Percentiles rank a stretch among this genome's conserved stretches.
Evolutionary conservation across 2,797 vertebrate species (phyloP).

Genomic region (Centroberyx gerrardi): DNA sequence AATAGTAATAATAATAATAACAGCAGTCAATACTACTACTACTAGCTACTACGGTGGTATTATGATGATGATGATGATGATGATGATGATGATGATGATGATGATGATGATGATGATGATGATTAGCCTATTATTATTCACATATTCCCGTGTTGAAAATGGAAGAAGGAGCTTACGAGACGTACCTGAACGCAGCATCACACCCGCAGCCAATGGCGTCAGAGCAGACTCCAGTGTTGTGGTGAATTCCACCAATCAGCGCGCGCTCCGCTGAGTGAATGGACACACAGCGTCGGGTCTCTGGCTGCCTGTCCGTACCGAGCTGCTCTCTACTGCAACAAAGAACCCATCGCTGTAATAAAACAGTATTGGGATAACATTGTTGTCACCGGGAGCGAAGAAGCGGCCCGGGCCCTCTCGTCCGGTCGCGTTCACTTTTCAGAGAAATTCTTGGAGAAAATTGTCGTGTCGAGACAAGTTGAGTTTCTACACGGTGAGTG

Average conservation of each 20-base stretch:
- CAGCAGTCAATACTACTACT: no score
- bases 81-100: no score
- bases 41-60: no score
- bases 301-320: slow-evolving; percentile 32
- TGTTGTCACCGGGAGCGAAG: slow-evolving; percentile 8
- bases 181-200: slow-evolving; percentile 11
- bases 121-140: no score
- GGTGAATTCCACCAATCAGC: slow-evolving; percentile 67
- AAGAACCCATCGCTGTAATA: slow-evolving; percentile 64
- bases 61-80: no score
- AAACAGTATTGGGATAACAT: slow-evolving; percentile 44
- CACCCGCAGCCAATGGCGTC: slow-evolving; percentile 59
- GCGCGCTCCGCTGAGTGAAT: slow-evolving; percentile 55
- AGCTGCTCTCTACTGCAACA: slow-evolving; percentile 70
- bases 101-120: no score
- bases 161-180: rapidly evolving
- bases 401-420: not conserved
- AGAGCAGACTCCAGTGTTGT: slow-evolving; percentile 40
- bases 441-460: slow-evolving; percentile 25
- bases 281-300: slow-evolving; percentile 46
- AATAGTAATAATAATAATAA: no score
- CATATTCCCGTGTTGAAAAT: no score
- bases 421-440: not conserved
- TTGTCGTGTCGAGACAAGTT: slow-evolving; percentile 40
- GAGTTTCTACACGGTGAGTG: slow-evolving; percentile 74